These are phyloP conservation scores for Penelope pileata DNA, from an alignment of 2,113 vertebrate species.

Conservation along the genomic window DNA sequence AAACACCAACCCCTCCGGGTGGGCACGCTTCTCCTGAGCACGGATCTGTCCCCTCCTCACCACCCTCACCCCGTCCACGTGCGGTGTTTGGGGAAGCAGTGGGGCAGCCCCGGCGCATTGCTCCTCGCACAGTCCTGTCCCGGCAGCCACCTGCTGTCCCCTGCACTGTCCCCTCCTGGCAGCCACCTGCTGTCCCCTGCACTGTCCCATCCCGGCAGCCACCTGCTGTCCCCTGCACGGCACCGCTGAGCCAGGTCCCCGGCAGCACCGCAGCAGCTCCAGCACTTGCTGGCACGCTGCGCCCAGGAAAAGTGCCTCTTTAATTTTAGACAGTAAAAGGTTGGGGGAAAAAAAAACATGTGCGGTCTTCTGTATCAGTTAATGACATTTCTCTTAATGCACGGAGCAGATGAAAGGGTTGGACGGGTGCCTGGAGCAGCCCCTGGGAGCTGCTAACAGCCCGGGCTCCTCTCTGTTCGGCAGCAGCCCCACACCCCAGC, in stretches of 20 bases:
- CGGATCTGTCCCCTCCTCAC: neutral
- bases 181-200: no score
- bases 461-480: neutral
- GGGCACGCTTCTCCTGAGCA: neutral
- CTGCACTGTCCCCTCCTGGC: no score
- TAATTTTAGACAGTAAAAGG: neutral
- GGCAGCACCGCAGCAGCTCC: neutral
- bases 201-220: no score
- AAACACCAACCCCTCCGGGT: accelerated
- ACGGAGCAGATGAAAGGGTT: neutral
- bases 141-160: no score
- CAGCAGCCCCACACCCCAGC: neutral
- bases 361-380: conserved; percentile 12
- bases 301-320: neutral
- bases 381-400: conserved; percentile 43
- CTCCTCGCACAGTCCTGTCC: neutral
- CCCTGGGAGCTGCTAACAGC: neutral
- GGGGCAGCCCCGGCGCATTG: accelerated
- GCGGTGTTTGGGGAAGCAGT: accelerated
- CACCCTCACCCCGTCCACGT: accelerated
- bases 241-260: accelerated
- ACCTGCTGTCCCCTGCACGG: accelerated
- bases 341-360: neutral
- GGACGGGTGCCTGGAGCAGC: conserved; percentile 6
- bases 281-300: neutral